These are phyloP conservation scores for Champsocephalus esox DNA, from an alignment of 2,797 vertebrate genomes.

Conservation along the genomic window DNA sequence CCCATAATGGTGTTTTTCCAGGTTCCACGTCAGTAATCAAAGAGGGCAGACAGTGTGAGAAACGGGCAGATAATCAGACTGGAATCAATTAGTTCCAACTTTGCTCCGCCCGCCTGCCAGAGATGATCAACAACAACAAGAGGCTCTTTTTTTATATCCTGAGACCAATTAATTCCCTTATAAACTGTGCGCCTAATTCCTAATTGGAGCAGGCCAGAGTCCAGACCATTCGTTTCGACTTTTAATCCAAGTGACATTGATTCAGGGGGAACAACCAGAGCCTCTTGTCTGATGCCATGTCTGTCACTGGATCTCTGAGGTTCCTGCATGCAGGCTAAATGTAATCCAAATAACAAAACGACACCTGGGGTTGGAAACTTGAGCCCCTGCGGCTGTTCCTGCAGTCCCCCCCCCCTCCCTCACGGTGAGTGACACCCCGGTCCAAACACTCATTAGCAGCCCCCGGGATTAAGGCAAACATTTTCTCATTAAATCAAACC, in stretches of 20 bases:
- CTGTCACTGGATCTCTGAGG: slow-evolving; percentile 63
- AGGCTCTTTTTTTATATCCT: slow-evolving; percentile 58
- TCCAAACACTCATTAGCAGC: slow-evolving; percentile 71
- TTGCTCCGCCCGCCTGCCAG: slow-evolving; percentile 82
- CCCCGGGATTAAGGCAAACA: slow-evolving; percentile 61
- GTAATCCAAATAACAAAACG: slow-evolving; percentile 82
- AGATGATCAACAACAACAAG: slow-evolving; percentile 80
- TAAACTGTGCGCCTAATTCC: slow-evolving; percentile 76
- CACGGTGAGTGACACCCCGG: slow-evolving; percentile 58
- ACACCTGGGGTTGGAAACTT: slow-evolving; percentile 81
- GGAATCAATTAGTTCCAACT: slow-evolving; percentile 85
- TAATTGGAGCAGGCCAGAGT: slow-evolving; percentile 78
- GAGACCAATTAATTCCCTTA: slow-evolving; percentile 78
- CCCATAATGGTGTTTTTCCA: slow-evolving; percentile 30
- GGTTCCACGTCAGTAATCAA: slow-evolving; percentile 58
- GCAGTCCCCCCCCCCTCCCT: slow-evolving; percentile 16
- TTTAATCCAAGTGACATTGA: slow-evolving; percentile 83
- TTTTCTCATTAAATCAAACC: slow-evolving; percentile 67
- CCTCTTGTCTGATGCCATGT: slow-evolving; percentile 74
- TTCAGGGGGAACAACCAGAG: slow-evolving; percentile 75
- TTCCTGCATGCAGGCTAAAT: slow-evolving; percentile 69
- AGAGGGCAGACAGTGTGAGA: slow-evolving; percentile 69
- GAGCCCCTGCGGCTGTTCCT: slow-evolving; percentile 77
- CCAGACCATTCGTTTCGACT: slow-evolving; percentile 74
- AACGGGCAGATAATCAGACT: slow-evolving; percentile 84